phyloP scores from a whole-genome alignment of 2,113 vertebrate genomes.

The Ceratotherium simum region DNA sequence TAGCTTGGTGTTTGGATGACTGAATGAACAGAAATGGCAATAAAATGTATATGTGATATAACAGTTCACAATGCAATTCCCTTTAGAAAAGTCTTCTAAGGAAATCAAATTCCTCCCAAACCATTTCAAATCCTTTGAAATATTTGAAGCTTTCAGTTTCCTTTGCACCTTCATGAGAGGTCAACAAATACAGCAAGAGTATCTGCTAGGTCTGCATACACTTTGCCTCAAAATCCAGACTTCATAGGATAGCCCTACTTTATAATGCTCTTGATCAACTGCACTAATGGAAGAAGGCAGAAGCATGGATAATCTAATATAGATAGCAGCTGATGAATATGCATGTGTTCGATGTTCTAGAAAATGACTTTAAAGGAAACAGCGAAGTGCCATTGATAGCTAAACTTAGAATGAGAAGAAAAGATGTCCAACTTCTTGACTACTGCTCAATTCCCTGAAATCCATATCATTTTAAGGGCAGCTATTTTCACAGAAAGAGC shows the following conservation, averaged over 20 bases:
- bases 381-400: not conserved
- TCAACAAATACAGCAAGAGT: conserved; percentile 27
- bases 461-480: not conserved
- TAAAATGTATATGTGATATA: conserved; percentile 75
- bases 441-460: conserved; percentile 11
- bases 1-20: conserved; percentile 69
- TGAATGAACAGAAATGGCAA: conserved; percentile 77
- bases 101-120: conserved; percentile 73
- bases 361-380: conserved; percentile 57
- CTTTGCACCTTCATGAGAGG: conserved; percentile 60
- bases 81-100: conserved; percentile 67
- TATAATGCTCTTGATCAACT: conserved; percentile 52
- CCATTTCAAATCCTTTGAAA: conserved; percentile 65
- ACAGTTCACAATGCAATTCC: conserved; percentile 72
- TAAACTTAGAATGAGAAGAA: conserved; percentile 34
- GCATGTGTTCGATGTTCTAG: conserved; percentile 70
- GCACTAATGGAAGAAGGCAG: conserved; percentile 57
- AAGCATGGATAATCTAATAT: conserved; percentile 69
- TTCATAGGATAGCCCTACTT: not conserved
- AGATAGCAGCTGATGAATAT: conserved; percentile 68
- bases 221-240: conserved; percentile 33
- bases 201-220: not conserved
- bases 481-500: conserved; percentile 4
- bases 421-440: conserved; percentile 37
- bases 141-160: conserved; percentile 50